These are phyloP conservation scores for Agrochola lota DNA, from an alignment of 2,888 invertebrate genomes.

Conservation along the genomic window DNA sequence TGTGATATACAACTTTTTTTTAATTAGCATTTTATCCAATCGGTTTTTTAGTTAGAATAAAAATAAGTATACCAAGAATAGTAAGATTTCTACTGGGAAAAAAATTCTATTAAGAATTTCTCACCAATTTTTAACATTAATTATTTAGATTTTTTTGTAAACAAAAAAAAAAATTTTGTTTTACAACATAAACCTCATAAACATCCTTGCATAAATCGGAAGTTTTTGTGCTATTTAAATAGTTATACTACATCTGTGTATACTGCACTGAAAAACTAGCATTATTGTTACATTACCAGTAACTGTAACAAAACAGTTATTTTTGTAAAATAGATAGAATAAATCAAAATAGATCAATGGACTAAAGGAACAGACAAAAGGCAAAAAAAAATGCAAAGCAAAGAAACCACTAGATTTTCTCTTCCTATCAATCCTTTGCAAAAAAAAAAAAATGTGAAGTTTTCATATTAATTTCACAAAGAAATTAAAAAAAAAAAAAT, in stretches of 20 bases:
- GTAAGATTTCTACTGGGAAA: not conserved
- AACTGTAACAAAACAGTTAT: not conserved
- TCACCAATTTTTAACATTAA: not conserved
- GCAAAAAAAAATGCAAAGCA: not conserved
- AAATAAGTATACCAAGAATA: not conserved
- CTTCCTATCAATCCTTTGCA: no score
- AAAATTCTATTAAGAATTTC: not conserved
- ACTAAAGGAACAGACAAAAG: not conserved
- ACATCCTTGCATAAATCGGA: not conserved
- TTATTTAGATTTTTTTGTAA: not conserved
- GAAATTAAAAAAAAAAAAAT: no score
- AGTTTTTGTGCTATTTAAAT: not conserved
- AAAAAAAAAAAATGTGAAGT: no score
- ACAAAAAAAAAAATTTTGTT: no score
- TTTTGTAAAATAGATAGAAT: not conserved
- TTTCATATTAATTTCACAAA: no score
- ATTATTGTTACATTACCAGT: not conserved
- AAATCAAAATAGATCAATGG: not conserved
- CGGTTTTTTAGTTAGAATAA: not conserved
- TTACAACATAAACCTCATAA: not conserved
- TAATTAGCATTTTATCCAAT: not conserved
- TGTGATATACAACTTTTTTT: not conserved
- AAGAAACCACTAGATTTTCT: not conserved
- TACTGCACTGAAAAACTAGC: not conserved
- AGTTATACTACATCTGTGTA: not conserved